Evolutionary conservation across 2,797 vertebrate genomes (phyloP).

Genomic region (Antennarius maculatus): DNA sequence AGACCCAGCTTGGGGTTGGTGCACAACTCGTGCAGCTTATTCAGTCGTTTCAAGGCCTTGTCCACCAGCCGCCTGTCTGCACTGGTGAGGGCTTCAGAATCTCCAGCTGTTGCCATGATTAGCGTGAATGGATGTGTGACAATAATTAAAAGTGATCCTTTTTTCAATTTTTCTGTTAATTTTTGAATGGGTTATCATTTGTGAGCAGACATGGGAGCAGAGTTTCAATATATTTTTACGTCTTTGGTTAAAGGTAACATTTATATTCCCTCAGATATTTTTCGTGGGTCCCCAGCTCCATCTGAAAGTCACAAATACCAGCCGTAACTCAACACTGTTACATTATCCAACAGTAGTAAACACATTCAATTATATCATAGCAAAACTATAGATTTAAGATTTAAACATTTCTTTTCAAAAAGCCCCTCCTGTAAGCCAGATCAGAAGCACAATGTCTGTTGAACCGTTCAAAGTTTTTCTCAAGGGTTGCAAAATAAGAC

Average conservation of each 20-base stretch:
- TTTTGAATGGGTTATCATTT: slow-evolving; percentile 15
- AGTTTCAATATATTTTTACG: slow-evolving; percentile 1
- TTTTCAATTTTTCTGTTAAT: background rate
- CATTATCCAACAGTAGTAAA: slow-evolving; percentile 12
- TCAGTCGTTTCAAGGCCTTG: slow-evolving; percentile 76
- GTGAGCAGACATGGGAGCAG: slow-evolving; percentile 11
- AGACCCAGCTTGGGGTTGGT: slow-evolving; percentile 78
- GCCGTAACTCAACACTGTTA: slow-evolving; percentile 14
- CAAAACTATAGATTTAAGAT: background rate
- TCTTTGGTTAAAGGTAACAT: slow-evolving; percentile 21
- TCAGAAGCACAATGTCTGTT: slow-evolving; percentile 8
- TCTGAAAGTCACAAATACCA: slow-evolving; percentile 24
- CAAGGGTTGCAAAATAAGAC: slow-evolving; percentile 9
- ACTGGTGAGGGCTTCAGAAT: slow-evolving; percentile 40
- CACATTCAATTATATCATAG: background rate
- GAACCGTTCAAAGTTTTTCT: slow-evolving; percentile 3
- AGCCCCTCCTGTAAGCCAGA: background rate
- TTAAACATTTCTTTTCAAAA: slow-evolving; percentile 2
- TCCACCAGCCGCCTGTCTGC: slow-evolving; percentile 71
- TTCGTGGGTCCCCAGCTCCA: slow-evolving; percentile 19
- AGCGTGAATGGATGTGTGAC: slow-evolving; percentile 20
- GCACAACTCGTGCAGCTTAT: slow-evolving; percentile 77
- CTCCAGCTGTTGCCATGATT: slow-evolving; percentile 67
- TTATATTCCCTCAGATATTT: background rate
- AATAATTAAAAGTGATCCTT: background rate